These are phyloP conservation scores for Sarcoramphus papa DNA, from an alignment of 2,797 vertebrate genomes.

Conservation along the genomic window DNA sequence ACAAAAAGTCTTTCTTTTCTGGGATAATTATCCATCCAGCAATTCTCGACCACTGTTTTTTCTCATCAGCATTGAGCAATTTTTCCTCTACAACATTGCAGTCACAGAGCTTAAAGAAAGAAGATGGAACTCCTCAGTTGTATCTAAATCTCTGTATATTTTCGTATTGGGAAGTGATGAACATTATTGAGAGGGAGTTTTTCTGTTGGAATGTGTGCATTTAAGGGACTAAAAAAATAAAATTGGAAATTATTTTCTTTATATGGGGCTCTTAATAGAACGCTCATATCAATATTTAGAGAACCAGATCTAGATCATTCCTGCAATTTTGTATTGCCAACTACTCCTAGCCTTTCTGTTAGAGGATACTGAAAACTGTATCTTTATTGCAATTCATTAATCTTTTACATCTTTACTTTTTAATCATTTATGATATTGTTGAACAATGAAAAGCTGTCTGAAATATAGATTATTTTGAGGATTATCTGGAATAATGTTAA, in stretches of 20 bases:
- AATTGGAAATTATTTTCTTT: neutral
- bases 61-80: neutral
- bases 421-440: constrained; percentile 11
- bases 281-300: neutral
- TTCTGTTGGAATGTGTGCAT: neutral
- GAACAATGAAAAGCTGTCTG: neutral
- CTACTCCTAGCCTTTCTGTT: neutral
- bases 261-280: neutral
- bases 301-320: neutral
- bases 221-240: neutral
- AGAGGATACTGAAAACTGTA: neutral
- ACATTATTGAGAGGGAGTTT: neutral
- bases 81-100: neutral
- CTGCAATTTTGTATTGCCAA: neutral
- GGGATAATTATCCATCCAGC: neutral
- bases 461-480: constrained; percentile 2
- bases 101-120: neutral
- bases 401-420: neutral
- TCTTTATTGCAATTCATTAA: neutral
- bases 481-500: neutral
- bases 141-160: neutral
- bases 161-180: neutral
- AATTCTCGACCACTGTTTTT: neutral
- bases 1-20: neutral
- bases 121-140: neutral